Base-by-base conservation (phyloP, 2,888 invertebrate species). In the Parnassius glacialis region DNA sequence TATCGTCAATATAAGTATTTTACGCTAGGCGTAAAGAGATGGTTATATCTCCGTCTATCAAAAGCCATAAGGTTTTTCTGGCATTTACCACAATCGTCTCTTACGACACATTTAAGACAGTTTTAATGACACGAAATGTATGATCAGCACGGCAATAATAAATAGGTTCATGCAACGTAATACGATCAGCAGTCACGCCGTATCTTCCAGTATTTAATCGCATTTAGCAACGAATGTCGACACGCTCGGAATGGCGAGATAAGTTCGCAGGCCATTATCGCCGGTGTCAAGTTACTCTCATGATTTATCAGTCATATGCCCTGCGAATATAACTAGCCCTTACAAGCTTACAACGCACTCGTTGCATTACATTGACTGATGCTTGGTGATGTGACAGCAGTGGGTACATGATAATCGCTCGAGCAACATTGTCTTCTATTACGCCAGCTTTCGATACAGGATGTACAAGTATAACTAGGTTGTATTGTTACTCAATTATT, bases 281-380 rank as follows among this genome's bases (percentile, higher is more conserved):
- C 67, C 59, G 62, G 71, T 69, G 69, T 71, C 74, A 67, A 69
- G 70, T 74, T 71, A 67, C 70, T 70, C 64, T 60, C 69, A 70
- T 74, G 71, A 76, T 74, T 76, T 75, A 75, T 76, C 74, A 69
- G 71, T 68, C 70, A 70, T 72, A 69, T 73, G 69, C 70, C 70
- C 68, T 25, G 45, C 59, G 34, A 48, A 42, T 42, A 56, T 9
- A n/a, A 11, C 34, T 51, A 12, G 20, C 51, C 51, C 51, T 51
- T 34, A 16, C 55, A 13, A 34, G 13, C 51, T 51, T 34, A 16
- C 55, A 13, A 34, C 34, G 55, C 55, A 34, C 13, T 47, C 34
- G 13, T 9, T 13, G n/a, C n/a, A 2, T 56, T 34, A 47, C 45
- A 55, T 54, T 44, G 54, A 54, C 16, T 43, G 51, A 25, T 25